Evolutionary conservation across 2,888 invertebrate genomes (phyloP).

Genomic region (Empis livida): DNA sequence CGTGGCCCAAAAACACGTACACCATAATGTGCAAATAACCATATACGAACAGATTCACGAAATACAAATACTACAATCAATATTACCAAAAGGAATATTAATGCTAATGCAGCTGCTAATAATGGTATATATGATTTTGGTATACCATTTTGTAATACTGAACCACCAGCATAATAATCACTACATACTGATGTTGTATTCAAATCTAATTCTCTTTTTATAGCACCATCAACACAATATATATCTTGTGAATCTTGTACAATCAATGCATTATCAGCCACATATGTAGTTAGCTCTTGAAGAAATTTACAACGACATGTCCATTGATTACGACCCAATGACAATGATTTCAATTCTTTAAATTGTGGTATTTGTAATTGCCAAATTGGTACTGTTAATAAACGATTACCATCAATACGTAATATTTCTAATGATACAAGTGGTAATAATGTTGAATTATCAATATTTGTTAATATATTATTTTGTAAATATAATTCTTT

Average conservation of each 20-base stretch:
- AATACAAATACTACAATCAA: conserved; percentile 71
- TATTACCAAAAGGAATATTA: conserved; percentile 61
- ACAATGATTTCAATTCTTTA: conserved; percentile 33
- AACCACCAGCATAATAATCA: conserved; percentile 67
- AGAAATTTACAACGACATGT: conserved; percentile 84
- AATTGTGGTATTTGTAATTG: conserved; percentile 38
- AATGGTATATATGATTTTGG: conserved; percentile 71
- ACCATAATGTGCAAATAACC: conserved; percentile 79
- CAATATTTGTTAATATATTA: conserved; percentile 66
- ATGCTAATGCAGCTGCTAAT: conserved; percentile 65
- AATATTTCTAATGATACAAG: conserved; percentile 68
- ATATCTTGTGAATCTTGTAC: conserved; percentile 69
- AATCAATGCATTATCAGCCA: conserved; percentile 69
- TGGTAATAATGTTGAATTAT: conserved; percentile 66
- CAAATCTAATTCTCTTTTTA: conserved; percentile 67
- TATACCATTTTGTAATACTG: conserved; percentile 68
- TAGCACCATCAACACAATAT: conserved; percentile 60
- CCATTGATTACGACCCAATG: conserved; percentile 73
- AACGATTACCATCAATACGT: conserved; percentile 70
- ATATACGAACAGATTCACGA: conserved; percentile 70
- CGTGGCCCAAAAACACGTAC: conserved; percentile 64
- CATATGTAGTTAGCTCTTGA: conserved; percentile 71
- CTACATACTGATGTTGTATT: conserved; percentile 71
- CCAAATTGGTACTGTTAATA: conserved; percentile 75
- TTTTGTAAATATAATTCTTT: conserved; percentile 77